phyloP scores from a whole-genome alignment of 2,113 vertebrate species.

The Larimichthys polyactis region DNA sequence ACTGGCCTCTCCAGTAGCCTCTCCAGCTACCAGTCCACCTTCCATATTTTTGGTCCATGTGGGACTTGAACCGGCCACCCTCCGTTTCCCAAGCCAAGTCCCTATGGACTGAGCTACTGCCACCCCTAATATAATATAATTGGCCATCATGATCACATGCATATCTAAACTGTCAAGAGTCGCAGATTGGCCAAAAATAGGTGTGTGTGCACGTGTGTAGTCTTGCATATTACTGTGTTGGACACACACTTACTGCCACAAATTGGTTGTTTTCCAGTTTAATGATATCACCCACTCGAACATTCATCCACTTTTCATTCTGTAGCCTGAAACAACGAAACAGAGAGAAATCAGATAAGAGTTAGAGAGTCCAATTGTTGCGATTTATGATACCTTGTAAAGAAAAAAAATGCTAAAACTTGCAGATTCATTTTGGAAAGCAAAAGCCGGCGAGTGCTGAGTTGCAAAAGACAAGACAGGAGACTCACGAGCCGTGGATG shows the following conservation, averaged over 20 bases:
- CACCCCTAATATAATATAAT: no score
- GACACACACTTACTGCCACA: conserved; percentile 88
- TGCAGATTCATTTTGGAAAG: background rate
- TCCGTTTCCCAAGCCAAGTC: no score
- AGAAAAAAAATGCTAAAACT: background rate
- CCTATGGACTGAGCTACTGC: no score
- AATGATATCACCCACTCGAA: conserved; percentile 95
- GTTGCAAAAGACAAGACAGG: conserved; percentile 3
- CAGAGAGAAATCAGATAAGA: background rate
- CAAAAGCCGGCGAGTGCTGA: background rate
- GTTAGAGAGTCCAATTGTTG: background rate
- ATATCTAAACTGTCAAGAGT: background rate
- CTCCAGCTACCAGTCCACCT: no score
- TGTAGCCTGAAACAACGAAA: conserved; percentile 83
- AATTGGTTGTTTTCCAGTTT: conserved; percentile 98
- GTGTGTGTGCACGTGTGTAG: background rate
- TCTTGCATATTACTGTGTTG: background rate
- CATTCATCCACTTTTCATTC: conserved; percentile 96
- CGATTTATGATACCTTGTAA: background rate
- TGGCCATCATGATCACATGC: conserved; percentile 1
- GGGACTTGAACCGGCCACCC: no score
- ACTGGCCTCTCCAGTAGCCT: no score
- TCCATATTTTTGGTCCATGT: no score
- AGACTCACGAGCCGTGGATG: conserved; percentile 91
- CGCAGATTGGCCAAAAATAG: background rate